Base-by-base conservation (phyloP, 2,888 invertebrate genomes). In the Amblyteles armatorius region DNA sequence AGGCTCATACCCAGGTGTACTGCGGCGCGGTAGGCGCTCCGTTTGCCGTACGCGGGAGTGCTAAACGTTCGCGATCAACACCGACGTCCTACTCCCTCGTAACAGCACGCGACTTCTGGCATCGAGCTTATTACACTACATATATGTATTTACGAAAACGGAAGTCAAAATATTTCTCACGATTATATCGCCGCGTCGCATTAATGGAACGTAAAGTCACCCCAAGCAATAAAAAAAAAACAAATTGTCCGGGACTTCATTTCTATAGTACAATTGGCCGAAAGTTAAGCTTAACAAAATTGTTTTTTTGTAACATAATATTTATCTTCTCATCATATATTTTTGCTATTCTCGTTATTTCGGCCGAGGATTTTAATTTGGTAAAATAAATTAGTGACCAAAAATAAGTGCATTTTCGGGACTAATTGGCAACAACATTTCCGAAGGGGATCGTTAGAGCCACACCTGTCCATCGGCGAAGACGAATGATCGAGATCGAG, bases 81-180 rank as follows among this genome's bases (percentile, higher is more conserved):
- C 78, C 76, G 26, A 65, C 71, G 40, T 36, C 16, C 33, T 52
- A 55, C 22, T 29, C 16, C 74, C 40, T 36, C 65, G 71, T 82
- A 74, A 67, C 63, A 55, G 79, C 85, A 85, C 85, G 85, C 82
- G 85, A 85, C 85, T 68, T 65, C 40, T 63, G 13, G 40, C 63
- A 13, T 57, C 72, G n/a, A n/a, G 26, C 22, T 50, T 77, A 48
- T 48, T 48, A 48, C 60, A 44, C 50, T 44, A 73, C 40, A 72
- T 26, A 71, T 29, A 69, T 74, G 76, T 85, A 85, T 85, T 85
- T 79, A 82, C 72, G 50, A 80, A 82, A 82, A 79, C 85, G 85
- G 85, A 85, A 85, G 77, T 80, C 60, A 55, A 33, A 52, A 36
- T 48, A 50, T 78, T 79, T 81, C 80, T 80, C 85, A 82, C 82